These are phyloP conservation scores for Onychomys leucogaster DNA, from an alignment of 2,797 vertebrate genomes.

Conservation along the genomic window DNA sequence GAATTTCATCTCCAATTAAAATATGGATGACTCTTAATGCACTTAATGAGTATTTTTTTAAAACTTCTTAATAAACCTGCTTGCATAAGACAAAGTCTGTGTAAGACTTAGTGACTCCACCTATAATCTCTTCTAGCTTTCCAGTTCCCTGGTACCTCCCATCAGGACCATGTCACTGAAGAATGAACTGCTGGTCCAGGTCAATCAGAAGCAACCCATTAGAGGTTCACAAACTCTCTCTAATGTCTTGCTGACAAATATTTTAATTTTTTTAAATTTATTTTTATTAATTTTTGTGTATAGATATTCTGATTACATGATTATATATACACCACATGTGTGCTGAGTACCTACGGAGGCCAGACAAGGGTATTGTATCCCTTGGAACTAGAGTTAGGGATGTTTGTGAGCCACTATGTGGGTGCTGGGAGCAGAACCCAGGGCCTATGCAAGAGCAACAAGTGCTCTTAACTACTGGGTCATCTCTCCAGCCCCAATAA, in stretches of 20 bases:
- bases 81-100: not conserved
- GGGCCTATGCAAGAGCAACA: not conserved
- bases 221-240: not conserved
- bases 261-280: not conserved
- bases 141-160: not conserved
- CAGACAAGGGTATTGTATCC: not conserved
- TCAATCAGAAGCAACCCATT: not conserved
- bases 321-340: not conserved
- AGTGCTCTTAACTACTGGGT: not conserved
- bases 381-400: not conserved
- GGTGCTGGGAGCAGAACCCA: not conserved
- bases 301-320: not conserved
- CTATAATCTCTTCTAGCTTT: not conserved
- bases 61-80: not conserved
- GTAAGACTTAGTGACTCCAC: not conserved
- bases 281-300: not conserved
- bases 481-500: not conserved
- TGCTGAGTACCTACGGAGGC: not conserved
- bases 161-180: not conserved
- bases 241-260: not conserved
- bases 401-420: not conserved
- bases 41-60: not conserved
- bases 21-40: not conserved
- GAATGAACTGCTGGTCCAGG: not conserved
- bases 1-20: constrained; percentile 11